Evolutionary conservation across 1,140 invertebrate species (phyloP).

Genomic region (Drosophila equinoxialis): DNA sequence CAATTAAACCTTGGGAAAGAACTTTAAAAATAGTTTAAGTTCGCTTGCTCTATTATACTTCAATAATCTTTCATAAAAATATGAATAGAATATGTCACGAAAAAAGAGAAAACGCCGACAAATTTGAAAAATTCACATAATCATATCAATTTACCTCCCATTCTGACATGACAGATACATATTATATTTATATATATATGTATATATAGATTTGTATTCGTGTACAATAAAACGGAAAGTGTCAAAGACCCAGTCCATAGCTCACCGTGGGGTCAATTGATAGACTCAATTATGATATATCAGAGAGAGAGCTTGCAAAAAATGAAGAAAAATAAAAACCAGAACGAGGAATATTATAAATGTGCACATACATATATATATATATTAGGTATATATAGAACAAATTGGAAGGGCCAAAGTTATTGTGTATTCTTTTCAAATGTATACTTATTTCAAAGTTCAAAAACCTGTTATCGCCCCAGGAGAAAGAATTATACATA

Average conservation of each 20-base stretch:
- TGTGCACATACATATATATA: background rate
- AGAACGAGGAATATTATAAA: background rate
- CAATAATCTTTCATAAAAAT: constrained; percentile 32
- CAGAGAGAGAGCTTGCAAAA: constrained; percentile 36
- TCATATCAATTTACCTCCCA: constrained; percentile 55
- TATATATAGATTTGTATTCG: constrained; percentile 41
- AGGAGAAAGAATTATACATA: background rate
- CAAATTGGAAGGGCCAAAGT: constrained; percentile 1
- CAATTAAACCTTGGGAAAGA: constrained; percentile 39
- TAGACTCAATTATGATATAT: constrained; percentile 80
- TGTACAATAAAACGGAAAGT: constrained; percentile 53
- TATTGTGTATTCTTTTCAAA: background rate
- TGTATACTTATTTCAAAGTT: background rate
- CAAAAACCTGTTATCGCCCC: constrained; percentile 1
- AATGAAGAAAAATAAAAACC: background rate
- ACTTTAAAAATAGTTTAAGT: constrained; percentile 30
- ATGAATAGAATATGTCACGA: constrained; percentile 21
- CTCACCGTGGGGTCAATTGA: constrained; percentile 77
- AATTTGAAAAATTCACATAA: constrained; percentile 47
- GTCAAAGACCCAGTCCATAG: constrained; percentile 76
- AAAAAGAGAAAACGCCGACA: constrained; percentile 51
- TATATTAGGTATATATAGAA: constrained; percentile 11
- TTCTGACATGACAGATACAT: constrained; percentile 33
- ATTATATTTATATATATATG: constrained; percentile 20
- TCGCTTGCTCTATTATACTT: constrained; percentile 43